These are phyloP conservation scores for Mythimna ferrago DNA, from an alignment of 2,888 invertebrate genomes.

Conservation along the genomic window DNA sequence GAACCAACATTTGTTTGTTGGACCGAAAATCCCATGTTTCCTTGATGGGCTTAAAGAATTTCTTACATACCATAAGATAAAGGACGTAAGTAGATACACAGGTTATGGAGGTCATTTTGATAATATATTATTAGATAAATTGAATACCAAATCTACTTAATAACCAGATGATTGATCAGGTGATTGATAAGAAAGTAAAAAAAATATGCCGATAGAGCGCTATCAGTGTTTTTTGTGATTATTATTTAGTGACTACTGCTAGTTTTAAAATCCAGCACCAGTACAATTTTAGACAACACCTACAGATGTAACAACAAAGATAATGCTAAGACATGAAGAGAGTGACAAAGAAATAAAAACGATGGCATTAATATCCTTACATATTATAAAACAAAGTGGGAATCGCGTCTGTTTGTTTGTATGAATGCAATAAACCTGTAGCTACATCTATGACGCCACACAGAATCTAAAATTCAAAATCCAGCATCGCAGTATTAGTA, in stretches of 20 bases:
- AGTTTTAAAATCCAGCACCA: slow-evolving; percentile 5
- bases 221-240: too few species aligned
- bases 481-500: too few species aligned
- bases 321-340: slow-evolving; percentile 7
- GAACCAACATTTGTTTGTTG: not conserved
- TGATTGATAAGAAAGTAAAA: not conserved
- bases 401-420: too few species aligned
- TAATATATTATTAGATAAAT: not conserved
- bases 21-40: not conserved
- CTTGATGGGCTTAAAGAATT: not conserved
- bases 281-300: slow-evolving; percentile 24
- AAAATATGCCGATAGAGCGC: not conserved
- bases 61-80: not conserved
- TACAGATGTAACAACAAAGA: slow-evolving; percentile 32
- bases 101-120: not conserved
- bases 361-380: not conserved
- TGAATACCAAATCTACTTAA: not conserved
- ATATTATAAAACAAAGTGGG: too few species aligned
- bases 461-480: too few species aligned
- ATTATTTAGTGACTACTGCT: slow-evolving; percentile 9
- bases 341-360: slow-evolving; percentile 7
- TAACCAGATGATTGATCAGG: not conserved
- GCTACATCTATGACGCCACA: too few species aligned
- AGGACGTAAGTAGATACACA: not conserved
- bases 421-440: too few species aligned